Base-by-base conservation (phyloP, 2,888 invertebrate species). In the Amphimallon solstitiale region DNA sequence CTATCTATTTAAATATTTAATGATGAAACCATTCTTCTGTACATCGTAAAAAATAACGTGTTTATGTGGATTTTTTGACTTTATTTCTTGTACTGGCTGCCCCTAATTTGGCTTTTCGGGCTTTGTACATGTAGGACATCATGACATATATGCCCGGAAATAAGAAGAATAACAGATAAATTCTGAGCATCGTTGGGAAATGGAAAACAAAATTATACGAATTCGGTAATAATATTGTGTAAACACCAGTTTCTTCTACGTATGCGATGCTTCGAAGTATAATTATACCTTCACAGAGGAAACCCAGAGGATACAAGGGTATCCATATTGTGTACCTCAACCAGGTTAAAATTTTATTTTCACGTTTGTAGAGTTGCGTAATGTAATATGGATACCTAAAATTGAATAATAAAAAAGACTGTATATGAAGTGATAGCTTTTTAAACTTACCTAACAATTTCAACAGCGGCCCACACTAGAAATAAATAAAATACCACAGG, bases 271-370 rank as follows among this genome's bases (percentile, higher is more conserved):
- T 93, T 59, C 94, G 86, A 14, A 94, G 84, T 43, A 93, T 86
- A 10, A 94, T 87, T 2, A 92, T 89, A 0, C 94, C 92, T 84
- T 98, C 97, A 76, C 93, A 92, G 0, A 95, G 77, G 73, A 96
- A 90, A 4, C 97, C 97, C 38, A 96, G 79, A 0, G 98, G 98
- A 81, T 97, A 98, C 0, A 97, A 85, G 0, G 94, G 90, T 71
- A 98, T 94, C 97, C 97, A 98, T 63, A 95, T 86, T 0, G 94
- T 92, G 81, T 98, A 97, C 12, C 98, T 87, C 1, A 98, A 82
- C 97, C 97, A 98, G 0, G 95, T 97, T 6, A 98, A 81, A 2
- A 92, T 75, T 48, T 87, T 85, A 34, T 92, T 85, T 66, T 94
- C 89, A 21, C 87, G 88, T 65, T 92, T 90, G 76, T 94, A 87